Conservation (phyloP, 2,113 vertebrate species). For the Rhombomys opimus region DNA sequence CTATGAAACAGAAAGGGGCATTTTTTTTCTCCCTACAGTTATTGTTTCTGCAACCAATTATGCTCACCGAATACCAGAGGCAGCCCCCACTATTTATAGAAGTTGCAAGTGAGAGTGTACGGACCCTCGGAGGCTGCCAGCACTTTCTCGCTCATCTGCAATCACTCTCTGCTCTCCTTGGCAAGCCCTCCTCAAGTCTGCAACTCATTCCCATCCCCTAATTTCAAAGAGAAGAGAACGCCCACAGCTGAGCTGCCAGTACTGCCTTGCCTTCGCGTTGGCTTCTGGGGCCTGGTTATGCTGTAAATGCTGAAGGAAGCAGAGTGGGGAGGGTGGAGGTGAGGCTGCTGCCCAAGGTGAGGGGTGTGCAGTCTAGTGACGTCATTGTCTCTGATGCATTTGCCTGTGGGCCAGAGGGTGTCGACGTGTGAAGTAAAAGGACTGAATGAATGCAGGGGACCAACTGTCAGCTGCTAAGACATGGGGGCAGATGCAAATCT, state of each 20-base stretch:
- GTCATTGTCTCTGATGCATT: background rate
- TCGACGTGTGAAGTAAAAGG: background rate
- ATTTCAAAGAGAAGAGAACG: slow-evolving; percentile 61
- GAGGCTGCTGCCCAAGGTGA: background rate
- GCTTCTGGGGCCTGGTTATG: background rate
- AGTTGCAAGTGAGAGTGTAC: background rate
- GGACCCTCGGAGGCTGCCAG: slow-evolving; percentile 30
- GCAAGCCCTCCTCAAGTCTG: slow-evolving; percentile 37
- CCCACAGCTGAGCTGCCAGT: slow-evolving; percentile 20
- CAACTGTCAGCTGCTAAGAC: background rate
- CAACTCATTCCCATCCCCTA: slow-evolving; percentile 45
- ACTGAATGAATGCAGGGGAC: background rate
- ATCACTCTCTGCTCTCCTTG: slow-evolving; percentile 51
- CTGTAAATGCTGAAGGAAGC: background rate
- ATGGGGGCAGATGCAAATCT: background rate
- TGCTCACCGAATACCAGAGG: background rate
- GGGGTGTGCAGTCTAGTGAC: background rate
- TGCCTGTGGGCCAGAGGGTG: background rate
- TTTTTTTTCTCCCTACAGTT: slow-evolving; percentile 46
- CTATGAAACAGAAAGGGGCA: background rate
- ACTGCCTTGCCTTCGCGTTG: background rate
- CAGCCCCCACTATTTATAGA: slow-evolving; percentile 48
- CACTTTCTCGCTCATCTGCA: slow-evolving; percentile 58
- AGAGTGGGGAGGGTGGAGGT: background rate
- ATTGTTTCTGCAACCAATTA: slow-evolving; percentile 28